Base-by-base conservation (phyloP, 2,797 vertebrate genomes). In the Liasis olivaceus region DNA sequence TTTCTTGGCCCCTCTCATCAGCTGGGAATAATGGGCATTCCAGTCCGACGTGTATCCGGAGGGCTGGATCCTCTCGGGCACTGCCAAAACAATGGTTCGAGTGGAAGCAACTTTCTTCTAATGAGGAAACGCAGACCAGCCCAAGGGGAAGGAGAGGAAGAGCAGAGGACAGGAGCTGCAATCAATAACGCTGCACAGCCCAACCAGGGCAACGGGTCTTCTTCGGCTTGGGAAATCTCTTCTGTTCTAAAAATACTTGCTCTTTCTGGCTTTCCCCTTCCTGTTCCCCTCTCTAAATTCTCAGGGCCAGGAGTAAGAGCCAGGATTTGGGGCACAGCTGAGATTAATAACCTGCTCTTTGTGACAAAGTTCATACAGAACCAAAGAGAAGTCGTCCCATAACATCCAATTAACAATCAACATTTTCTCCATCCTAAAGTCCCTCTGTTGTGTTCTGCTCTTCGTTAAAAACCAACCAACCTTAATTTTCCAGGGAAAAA, bases 391-490 rank as follows among this genome's bases (percentile, higher is more conserved):
- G 14, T 26, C 60, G 6, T 56, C 9, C 7, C 66, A 20, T 88
- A 51, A 28, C 59, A 91, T 6, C 77, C 64, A 0, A 93, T 69
- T 77, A 69, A 94, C 77, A 36, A 89, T 77, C 91, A 66, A 87
- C 28, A 17, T 28, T 85, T 90, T 42, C 91, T 86, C 9, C n/a
- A 36, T 24, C 92, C 58, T 85, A 69, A 85, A 94, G 72, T 92
- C 91, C 96, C 96, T 95, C 96, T 96, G 96, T 97, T 98, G 96
- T 96, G 97, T 97, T 95, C 86, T 95, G 95, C 97, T 24, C 36
- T 96, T 96, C n/a, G 20, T 92, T 95, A 90, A 60, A 36, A 54
- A 72, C n/a, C 66, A 72, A 14, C 66, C 66, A 17, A 36, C n/a
- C 14, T 72, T 72, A 72, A 85, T 89, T 66, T 0, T 0, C 77